A percentile compares a stretch with the other conserved stretches of the same genome.
Evolutionary conservation across 2,888 invertebrate species (phyloP).

Genomic region (Lasioglossum figueresi): DNA sequence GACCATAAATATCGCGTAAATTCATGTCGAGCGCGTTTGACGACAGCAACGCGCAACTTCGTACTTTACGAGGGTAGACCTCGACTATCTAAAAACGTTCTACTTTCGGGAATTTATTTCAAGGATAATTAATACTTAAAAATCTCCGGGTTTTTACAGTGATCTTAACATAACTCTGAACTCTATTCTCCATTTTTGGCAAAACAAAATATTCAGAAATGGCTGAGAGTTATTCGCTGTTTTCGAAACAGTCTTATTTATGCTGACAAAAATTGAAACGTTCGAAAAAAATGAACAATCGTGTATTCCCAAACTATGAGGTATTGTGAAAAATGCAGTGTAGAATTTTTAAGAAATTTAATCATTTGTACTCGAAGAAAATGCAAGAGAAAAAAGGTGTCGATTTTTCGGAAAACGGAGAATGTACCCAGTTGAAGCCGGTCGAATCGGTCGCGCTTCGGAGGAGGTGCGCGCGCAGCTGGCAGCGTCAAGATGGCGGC

Average conservation of each 20-base stretch:
- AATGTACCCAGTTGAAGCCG: neutral
- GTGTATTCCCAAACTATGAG: neutral
- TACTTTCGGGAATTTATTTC: neutral
- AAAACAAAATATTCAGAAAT: neutral
- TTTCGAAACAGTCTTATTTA: too few species aligned
- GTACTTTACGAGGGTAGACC: neutral
- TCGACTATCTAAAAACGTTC: neutral
- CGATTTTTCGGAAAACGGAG: too few species aligned
- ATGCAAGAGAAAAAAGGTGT: too few species aligned
- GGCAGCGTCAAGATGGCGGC: constrained; percentile 31
- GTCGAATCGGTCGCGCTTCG: constrained; percentile 9
- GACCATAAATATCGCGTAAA: neutral
- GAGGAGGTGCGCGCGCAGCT: constrained; percentile 29
- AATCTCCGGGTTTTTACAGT: neutral
- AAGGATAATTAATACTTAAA: neutral
- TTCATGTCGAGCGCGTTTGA: too few species aligned
- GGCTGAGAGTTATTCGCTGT: neutral
- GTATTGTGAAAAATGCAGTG: neutral
- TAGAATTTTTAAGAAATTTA: too few species aligned
- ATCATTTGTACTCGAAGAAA: too few species aligned
- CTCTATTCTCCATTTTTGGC: neutral
- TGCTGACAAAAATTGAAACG: neutral
- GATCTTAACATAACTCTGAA: neutral
- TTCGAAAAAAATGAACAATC: neutral
- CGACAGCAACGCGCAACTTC: neutral